Percentiles rank a stretch among this genome's conserved stretches.
These are phyloP conservation scores for Meganola albula DNA, from an alignment of 2,888 invertebrate genomes.

Conservation along the genomic window DNA sequence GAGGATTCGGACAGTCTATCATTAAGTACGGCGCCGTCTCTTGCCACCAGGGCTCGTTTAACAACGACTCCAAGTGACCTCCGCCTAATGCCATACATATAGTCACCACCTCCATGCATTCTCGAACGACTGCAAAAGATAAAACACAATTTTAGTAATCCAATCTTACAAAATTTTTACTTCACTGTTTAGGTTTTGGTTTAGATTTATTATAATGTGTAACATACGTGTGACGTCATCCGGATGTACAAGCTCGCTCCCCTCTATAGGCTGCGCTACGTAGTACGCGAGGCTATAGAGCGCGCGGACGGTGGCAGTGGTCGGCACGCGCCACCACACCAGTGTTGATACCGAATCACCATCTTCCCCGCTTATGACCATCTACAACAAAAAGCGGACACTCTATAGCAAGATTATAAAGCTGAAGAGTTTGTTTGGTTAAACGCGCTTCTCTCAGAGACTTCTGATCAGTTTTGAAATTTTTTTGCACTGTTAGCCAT, in stretches of 20 bases:
- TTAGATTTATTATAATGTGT: neutral
- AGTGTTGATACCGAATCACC: slow-evolving; percentile 58
- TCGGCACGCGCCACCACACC: slow-evolving; percentile 68
- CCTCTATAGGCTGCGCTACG: slow-evolving; percentile 54
- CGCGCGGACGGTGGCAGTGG: slow-evolving; percentile 62
- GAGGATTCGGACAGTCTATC: slow-evolving; percentile 86
- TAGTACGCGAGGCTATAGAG: slow-evolving; percentile 60
- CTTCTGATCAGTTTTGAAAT: too few species aligned
- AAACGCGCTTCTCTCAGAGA: too few species aligned
- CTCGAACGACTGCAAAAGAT: slow-evolving; percentile 84
- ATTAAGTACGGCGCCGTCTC: slow-evolving; percentile 93
- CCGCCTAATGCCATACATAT: slow-evolving; percentile 93
- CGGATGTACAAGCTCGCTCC: slow-evolving; percentile 74
- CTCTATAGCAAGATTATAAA: too few species aligned
- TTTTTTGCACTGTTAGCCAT: too few species aligned
- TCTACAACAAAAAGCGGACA: slow-evolving; percentile 32
- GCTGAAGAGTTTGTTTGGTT: too few species aligned
- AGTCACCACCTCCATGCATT: slow-evolving; percentile 94
- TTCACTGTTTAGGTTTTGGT: neutral
- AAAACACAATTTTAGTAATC: slow-evolving; percentile 7
- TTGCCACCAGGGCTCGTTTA: slow-evolving; percentile 91
- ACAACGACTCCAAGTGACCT: slow-evolving; percentile 88
- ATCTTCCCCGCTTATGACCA: slow-evolving; percentile 57
- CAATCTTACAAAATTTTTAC: neutral
- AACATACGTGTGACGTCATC: slow-evolving; percentile 80